Evolutionary conservation across 2,113 vertebrate species (phyloP), one percentile per base, ranked within the genome.

Genomic region (Zosterops borbonicus): DNA sequence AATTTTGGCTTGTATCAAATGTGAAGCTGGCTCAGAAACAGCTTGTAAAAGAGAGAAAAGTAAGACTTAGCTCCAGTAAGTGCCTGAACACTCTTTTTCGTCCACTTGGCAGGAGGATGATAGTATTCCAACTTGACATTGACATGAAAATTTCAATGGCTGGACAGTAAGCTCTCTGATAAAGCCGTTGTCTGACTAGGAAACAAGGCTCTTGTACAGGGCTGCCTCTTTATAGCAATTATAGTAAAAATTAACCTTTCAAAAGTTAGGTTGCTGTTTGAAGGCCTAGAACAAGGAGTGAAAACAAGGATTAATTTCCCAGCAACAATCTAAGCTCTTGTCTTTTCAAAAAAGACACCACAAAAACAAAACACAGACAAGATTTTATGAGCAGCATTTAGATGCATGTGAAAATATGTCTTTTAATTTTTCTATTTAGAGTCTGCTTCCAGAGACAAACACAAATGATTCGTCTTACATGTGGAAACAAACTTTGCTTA

Each of bases 231-330:
- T 70, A 63, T 49, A 80, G 55, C 77, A 89, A 89, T 82, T 91
- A 81, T 12, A 94, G 68, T 83, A 92, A 97, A 96, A 97, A 95
- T 71, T 90, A 96, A 90, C 76, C 85, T 85, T 96, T 94, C 41
- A 84, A 50, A 97, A 95, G 83, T 70, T 95, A 93, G 70, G 39
- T 77, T 95, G 70, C 55, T 93, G 56, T 82, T 69, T 87, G 58
- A 94, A 35, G 44, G 50, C 15, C 11, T 39, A 91, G 92, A 96
- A 84, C 52, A 93, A 95, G 55, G 59, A 95, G 15, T 86, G 37
- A 95, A 97, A 94, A 69, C 35, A 77, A 87, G 79, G 82, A 97
- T 97, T 96, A 94, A 94, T 92, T 95, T 82, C 91, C 86, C 91
- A 90, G 92, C 93, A 93, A 96, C 96, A 90, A 74, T 87, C 29